These are phyloP conservation scores for Rhadina sibilatrix DNA, from an alignment of 2,113 vertebrate species.

Conservation along the genomic window DNA sequence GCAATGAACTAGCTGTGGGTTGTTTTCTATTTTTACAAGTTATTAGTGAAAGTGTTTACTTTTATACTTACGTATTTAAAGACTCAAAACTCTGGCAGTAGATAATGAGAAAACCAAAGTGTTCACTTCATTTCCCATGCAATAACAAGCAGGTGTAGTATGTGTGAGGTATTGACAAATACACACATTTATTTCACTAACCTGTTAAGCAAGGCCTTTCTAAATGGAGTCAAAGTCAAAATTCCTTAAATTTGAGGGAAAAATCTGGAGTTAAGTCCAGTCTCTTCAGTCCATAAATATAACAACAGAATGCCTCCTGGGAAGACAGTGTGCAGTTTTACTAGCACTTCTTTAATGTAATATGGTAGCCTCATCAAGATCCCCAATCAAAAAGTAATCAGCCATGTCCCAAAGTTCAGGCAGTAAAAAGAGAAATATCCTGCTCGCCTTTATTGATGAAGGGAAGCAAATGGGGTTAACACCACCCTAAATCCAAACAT, in stretches of 20 bases:
- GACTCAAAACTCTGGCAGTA: not conserved
- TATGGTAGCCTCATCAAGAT: not conserved
- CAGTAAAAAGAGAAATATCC: not conserved
- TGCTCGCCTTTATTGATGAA: not conserved
- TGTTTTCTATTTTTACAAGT: not conserved
- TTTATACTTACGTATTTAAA: not conserved
- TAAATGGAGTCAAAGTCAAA: not conserved
- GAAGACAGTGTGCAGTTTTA: not conserved
- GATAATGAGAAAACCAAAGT: not conserved
- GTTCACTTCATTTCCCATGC: not conserved
- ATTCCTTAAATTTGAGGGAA: not conserved
- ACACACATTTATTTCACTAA: not conserved
- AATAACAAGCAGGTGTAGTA: not conserved
- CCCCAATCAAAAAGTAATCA: not conserved
- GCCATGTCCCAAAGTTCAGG: not conserved
- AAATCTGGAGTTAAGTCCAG: not conserved
- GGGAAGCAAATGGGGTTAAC: not conserved
- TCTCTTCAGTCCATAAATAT: not conserved
- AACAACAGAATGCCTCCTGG: not conserved
- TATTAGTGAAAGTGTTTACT: not conserved
- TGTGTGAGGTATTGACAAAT: not conserved
- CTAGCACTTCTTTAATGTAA: not conserved
- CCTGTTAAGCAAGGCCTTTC: not conserved
- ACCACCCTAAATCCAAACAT: not conserved
- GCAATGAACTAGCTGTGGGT: not conserved